Evolutionary conservation across 2,888 invertebrate genomes (phyloP).

Genomic region (Ormyrus labotus): DNA sequence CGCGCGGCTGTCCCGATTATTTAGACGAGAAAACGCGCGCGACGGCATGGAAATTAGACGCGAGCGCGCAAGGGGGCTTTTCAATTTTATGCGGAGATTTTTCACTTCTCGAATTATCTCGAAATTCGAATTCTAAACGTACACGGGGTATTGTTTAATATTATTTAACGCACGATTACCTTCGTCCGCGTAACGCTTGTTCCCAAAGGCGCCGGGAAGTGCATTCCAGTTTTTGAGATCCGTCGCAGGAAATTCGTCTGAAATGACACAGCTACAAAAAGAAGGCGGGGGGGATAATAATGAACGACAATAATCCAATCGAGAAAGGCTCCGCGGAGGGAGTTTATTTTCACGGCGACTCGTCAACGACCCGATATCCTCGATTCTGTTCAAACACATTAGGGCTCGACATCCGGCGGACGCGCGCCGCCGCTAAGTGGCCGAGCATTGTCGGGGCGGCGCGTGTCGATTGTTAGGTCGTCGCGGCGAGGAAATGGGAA

Average conservation of each 20-base stretch:
- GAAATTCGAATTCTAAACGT: background rate
- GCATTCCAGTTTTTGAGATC: too few relatives aligned
- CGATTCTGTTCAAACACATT: slow-evolving; percentile 74
- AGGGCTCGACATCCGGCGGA: slow-evolving; percentile 72
- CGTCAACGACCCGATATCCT: background rate
- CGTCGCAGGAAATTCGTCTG: slow-evolving; percentile 33
- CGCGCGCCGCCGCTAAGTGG: slow-evolving; percentile 65
- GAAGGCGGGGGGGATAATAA: background rate
- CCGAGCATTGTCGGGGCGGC: slow-evolving; percentile 61
- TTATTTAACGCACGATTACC: background rate
- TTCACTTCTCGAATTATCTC: background rate
- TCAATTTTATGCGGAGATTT: background rate
- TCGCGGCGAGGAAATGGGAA: slow-evolving; percentile 69
- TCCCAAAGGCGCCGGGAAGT: too few relatives aligned
- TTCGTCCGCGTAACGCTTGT: too few relatives aligned
- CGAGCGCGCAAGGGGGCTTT: background rate
- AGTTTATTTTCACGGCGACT: background rate
- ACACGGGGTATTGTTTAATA: background rate
- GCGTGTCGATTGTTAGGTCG: slow-evolving; percentile 41
- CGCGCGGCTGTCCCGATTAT: background rate
- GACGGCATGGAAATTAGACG: slow-evolving; percentile 7
- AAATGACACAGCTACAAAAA: slow-evolving; percentile 27
- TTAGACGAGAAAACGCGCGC: background rate
- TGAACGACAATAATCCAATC: slow-evolving; percentile 17
- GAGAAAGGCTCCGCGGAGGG: background rate